Conservation (phyloP, 2,113 vertebrate genomes). For the Alces alces region DNA sequence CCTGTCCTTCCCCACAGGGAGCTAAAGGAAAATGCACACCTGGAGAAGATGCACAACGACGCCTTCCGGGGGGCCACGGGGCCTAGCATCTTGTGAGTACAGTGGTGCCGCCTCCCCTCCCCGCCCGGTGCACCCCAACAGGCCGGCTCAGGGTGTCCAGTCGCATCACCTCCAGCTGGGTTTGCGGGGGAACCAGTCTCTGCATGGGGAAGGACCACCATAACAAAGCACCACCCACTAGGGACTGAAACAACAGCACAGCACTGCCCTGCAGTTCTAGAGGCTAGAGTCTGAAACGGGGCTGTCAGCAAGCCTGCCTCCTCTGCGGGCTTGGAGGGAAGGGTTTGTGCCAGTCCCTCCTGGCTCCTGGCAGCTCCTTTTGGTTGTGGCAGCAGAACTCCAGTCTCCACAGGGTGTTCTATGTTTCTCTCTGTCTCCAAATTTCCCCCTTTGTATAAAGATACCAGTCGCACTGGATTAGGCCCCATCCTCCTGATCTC, state of each 20-base stretch:
- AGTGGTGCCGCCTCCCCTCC: background rate
- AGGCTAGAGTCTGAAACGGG: background rate
- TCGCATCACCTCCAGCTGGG: background rate
- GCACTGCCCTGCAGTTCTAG: background rate
- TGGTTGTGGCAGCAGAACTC: background rate
- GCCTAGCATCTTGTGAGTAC: slow-evolving; percentile 89
- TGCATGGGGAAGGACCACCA: background rate
- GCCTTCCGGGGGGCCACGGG: slow-evolving; percentile 89
- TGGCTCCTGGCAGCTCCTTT: background rate
- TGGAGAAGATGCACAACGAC: slow-evolving; percentile 84
- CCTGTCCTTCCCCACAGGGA: slow-evolving; percentile 78
- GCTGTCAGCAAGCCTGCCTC: background rate
- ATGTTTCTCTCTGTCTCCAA: background rate
- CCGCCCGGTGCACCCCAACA: background rate
- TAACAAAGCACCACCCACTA: background rate
- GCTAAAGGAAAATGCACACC: slow-evolving; percentile 87
- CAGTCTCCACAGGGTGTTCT: background rate
- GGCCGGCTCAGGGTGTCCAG: background rate
- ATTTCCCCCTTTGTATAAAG: background rate
- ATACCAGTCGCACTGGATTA: background rate
- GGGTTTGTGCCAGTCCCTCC: background rate
- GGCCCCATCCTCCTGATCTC: background rate
- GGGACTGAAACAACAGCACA: background rate
- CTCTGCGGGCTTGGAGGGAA: background rate
- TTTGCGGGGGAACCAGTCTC: background rate